Evolutionary conservation across 2,797 vertebrate species (phyloP), one percentile per base, ranked within the genome.

Genomic region (Denticeps clupeoides): DNA sequence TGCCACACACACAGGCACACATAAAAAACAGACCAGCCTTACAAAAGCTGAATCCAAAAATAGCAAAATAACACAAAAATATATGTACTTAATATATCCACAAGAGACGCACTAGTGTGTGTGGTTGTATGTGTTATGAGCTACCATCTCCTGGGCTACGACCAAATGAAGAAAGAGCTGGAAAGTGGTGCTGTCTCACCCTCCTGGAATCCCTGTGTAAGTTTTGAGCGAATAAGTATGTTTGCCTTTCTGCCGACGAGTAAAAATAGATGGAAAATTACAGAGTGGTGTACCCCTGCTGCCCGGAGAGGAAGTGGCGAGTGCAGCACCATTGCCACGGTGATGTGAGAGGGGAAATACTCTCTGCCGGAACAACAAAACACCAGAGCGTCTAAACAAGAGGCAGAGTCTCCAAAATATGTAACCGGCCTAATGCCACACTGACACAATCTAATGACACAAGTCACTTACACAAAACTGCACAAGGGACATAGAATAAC

Each of bases 211-310:
- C 26, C n/a, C 8, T 19, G 15, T 49, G 33, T 37, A 19, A 29
- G 43, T 48, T 43, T 35, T 46, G 50, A n/a, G n/a, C n/a, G n/a
- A n/a, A n/a, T 26, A 45, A 58, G 26, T 48, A 19, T 19, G 43
- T 28, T 53, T 19, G 46, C 49, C 32, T 26, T 25, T 15, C 32
- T 19, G 22, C 11, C 16, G 12, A 43, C 21, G 11, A 26, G 19
- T 27, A 15, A n/a, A 33, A 19, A 28, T 68, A 66, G 60, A 75
- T 72, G 73, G 70, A 80, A 80, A 78, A 79, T 64, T 59, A 73
- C 73, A 67, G 68, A 72, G 70, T 63, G 51, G 40, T 16, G 46
- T 75, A 59, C 58, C 59, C 53, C 26, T 64, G 58, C 72, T 69
- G 58, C 58, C 53, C 52, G 47, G 43, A 35, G 47, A 64, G 62